A percentile compares a stretch with the other conserved stretches of the same genome.
These are phyloP conservation scores for Chrysopilus asiliformis DNA, from an alignment of 2,888 invertebrate species.

Conservation along the genomic window DNA sequence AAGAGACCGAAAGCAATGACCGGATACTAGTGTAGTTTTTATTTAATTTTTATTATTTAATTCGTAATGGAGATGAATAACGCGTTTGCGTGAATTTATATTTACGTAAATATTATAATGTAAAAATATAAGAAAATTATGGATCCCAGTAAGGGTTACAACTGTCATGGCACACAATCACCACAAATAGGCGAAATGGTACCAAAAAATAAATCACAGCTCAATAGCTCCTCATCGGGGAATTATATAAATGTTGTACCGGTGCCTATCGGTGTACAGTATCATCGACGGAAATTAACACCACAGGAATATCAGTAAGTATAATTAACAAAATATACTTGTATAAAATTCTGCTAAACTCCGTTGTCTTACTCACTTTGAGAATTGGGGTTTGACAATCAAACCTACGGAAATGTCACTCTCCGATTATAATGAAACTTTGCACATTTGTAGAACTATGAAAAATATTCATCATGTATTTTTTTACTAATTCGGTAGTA, in stretches of 20 bases:
- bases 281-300: conserved; percentile 33
- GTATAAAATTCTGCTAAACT: neutral
- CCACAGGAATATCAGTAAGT: conserved; percentile 35
- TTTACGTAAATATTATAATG: too few species aligned
- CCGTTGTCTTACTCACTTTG: neutral
- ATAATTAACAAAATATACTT: neutral
- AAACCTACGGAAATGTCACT: too few species aligned
- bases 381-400: neutral
- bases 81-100: too few species aligned
- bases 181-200: conserved; percentile 12
- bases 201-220: conserved; percentile 20
- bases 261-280: conserved; percentile 32
- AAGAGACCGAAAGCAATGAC: too few species aligned
- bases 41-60: too few species aligned
- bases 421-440: too few species aligned
- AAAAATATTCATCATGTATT: too few species aligned
- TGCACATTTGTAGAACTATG: too few species aligned
- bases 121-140: too few species aligned
- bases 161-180: conserved; percentile 8
- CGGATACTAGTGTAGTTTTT: too few species aligned
- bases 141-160: neutral
- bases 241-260: conserved; percentile 35
- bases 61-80: too few species aligned
- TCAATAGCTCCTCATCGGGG: conserved; percentile 21
- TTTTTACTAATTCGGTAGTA: too few species aligned